Base-by-base conservation (phyloP, 2,113 vertebrate species). In the Oostethus manadensis region DNA sequence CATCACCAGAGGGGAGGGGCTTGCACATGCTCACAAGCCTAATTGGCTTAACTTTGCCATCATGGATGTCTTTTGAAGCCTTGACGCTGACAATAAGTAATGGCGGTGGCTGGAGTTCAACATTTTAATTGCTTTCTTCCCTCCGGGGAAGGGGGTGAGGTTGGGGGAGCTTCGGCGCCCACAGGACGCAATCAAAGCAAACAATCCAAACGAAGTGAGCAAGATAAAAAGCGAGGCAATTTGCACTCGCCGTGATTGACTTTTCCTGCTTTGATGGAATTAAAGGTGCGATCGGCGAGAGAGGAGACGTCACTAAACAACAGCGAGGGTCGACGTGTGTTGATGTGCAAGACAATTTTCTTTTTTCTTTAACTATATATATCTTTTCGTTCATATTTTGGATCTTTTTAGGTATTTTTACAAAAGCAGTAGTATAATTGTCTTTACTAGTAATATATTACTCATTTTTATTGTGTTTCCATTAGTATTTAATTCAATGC, bases 111-210 rank as follows among this genome's bases (percentile, higher is more conserved):
- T 62, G 58, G 65, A 56, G 72, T 76, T 85, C 74, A 81, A 69
- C 38, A 77, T 78, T 80, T 79, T 78, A 86, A 87, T 86, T 84
- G 76, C 73, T 68, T 71, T 73, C 73, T 73, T 68, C 60, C 76
- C 74, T 21, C 14, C 68, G 66, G 77, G 58, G 54, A 51, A 11
- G 10, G 14, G 38, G 53, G 33, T 14, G 53, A 33, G 53, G n/a
- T 14, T 26, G 11, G 49, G 23, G 13, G 53, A 35, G 35, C 11
- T 16, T 29, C 22, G 14, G 23, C 68, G 51, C 51, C 60, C 60
- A 60, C 59, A 69, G 69, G 66, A 46, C 44, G 35, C 66, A 66
- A 70, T 71, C 69, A 61, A 68, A 59, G 50, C 60, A 59, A 75
- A 77, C 72, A 70, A 67, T 61, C 51, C 56, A 53, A 73, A 77